Evolutionary conservation across 2,888 invertebrate genomes (phyloP), one percentile per base, ranked within the genome.

Genomic region (Ecdyonurus torrentis): DNA sequence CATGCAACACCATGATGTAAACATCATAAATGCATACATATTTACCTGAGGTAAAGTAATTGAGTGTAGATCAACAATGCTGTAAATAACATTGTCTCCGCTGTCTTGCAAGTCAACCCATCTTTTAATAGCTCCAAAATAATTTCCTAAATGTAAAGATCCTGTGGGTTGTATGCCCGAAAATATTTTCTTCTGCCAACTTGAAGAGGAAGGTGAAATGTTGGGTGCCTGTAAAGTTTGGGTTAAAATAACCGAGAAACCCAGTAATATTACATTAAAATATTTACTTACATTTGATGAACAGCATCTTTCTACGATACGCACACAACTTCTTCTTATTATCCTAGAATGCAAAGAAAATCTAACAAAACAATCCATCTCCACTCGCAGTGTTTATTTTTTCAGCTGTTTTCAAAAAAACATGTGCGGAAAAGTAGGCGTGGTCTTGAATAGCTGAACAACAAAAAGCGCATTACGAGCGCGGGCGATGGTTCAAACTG

Each of bases 121-220:
- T 72, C 87, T 87, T 64, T 83, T 81, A 66, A 99, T 82, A 1
- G 94, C 96, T 15, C 97, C 97, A 69, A 96, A 84, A 78, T 97
- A 99, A 78, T 99, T 99, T 15, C 99, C 99, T 61, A 98, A 78
- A 76, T 99, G 99, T 65, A 97, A 79, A 2, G 83, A 78, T 20
- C 98, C 98, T 0, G 97, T 97, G 0, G 99, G 98, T 77, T 99
- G 98, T 71, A 99, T 87, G 18, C 97, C 98, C 0, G 97, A 91
- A 70, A 96, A 89, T 70, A 95, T 80, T 69, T 82, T 37, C 23
- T 59, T 20, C 23, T 59, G n/a, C 50, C 37, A 37, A 5, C n/a
- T n/a, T n/a, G n/a, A n/a, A n/a, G n/a, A n/a, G n/a, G n/a, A n/a
- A n/a, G n/a, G n/a, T n/a, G n/a, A n/a, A n/a, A n/a, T n/a, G n/a